Base-by-base conservation (phyloP, 2,888 invertebrate species). In the Perdita meconis region DNA sequence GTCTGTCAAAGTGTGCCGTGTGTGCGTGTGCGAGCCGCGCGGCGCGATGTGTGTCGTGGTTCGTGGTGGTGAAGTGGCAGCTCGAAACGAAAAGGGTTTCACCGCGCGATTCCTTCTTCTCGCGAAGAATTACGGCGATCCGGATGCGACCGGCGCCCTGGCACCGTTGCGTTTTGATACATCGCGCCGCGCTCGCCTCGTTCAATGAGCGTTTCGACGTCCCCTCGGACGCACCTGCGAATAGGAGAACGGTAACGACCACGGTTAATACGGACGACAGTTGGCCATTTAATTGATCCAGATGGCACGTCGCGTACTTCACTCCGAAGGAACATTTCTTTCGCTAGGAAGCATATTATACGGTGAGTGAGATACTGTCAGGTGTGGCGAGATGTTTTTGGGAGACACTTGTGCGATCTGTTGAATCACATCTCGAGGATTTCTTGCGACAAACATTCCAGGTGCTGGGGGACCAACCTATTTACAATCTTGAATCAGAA, bases 1-100 rank as follows among this genome's bases (percentile, higher is more conserved):
- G 86, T 86, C 86, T 88, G 87, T 90, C 89, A 87, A 89, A 87
- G 83, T 84, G 82, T 84, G 77, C 79, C 78, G 74, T 66, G 47
- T 22, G 50, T 36, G 36, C 55, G 22, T 51, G 51, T 53, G 38
- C 67, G 26, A 66, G 19, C 6, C 38, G 55, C 19, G 44, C 22
- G 19, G 22, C 19, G 22, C 47, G 47, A 47, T 47, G 47, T 47
- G 19, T 47, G 24, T 40, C n/a, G n/a, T n/a, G n/a, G n/a, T 55
- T 44, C 68, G 71, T 40, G 55, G 69, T 56, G 67, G 72, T 72
- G 60, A 80, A 82, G 82, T 80, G 65, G 61, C 70, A 55, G 77
- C 73, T 60, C 75, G n/a, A n/a, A 57, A 67, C 75, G 82, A 77
- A 83, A 75, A 70, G 81, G 73, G 74, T 73, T 82, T 64, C 72